These are phyloP conservation scores for Pterophyllum scalare DNA, from an alignment of 2,113 vertebrate species.

Conservation along the genomic window DNA sequence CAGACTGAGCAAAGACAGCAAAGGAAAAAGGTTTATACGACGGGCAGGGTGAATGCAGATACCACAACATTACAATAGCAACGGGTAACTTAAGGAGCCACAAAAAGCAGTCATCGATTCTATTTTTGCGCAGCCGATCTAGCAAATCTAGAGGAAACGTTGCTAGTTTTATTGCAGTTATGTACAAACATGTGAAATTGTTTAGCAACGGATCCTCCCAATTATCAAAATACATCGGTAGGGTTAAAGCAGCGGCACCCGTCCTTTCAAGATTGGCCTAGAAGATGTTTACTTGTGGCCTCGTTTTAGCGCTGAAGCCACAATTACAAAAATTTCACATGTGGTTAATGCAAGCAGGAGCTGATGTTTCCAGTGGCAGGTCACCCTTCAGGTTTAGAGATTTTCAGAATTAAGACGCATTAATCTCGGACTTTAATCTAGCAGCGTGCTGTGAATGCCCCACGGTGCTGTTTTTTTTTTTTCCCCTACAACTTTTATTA, in stretches of 20 bases:
- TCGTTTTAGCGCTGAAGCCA: too few relatives aligned
- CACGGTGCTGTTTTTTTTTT: too few relatives aligned
- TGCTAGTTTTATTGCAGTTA: background rate
- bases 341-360: too few relatives aligned
- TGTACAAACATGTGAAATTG: background rate
- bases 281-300: too few relatives aligned
- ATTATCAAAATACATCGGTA: background rate
- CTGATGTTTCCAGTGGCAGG: too few relatives aligned
- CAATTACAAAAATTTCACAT: background rate
- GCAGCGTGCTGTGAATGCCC: too few relatives aligned
- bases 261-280: too few relatives aligned
- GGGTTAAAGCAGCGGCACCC: too few relatives aligned
- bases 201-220: background rate
- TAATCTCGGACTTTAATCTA: too few relatives aligned
- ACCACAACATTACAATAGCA: background rate
- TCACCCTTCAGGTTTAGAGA: too few relatives aligned
- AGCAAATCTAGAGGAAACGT: background rate
- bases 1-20: background rate
- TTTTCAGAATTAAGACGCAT: too few relatives aligned
- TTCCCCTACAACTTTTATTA: too few relatives aligned
- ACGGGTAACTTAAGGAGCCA: background rate
- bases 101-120: background rate
- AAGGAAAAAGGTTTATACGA: background rate
- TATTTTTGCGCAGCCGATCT: background rate
- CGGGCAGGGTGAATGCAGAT: background rate